Evolutionary conservation across 2,888 invertebrate genomes (phyloP).

Genomic region (Eupeodes latifasciatus): DNA sequence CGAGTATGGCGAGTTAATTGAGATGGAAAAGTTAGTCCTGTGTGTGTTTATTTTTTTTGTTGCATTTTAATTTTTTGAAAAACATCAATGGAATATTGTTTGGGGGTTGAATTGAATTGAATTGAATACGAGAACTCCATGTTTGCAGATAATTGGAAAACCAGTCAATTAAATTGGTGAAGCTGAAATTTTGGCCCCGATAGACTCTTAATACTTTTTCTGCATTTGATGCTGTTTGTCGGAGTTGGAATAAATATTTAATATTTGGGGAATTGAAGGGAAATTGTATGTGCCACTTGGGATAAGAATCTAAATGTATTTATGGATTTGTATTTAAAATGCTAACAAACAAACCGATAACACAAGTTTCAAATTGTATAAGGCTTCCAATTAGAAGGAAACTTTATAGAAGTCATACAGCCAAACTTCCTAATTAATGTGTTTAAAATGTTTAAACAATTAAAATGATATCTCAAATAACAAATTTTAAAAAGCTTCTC

Average conservation of each 20-base stretch:
- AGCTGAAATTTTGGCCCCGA: conserved; percentile 16
- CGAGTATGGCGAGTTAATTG: conserved; percentile 28
- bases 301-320: too few species aligned
- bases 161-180: conserved; percentile 25
- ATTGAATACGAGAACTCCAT: conserved; percentile 11
- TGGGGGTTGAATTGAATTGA: not conserved
- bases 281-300: not conserved
- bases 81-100: conserved; percentile 3
- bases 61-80: not conserved
- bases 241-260: not conserved
- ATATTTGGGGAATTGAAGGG: not conserved
- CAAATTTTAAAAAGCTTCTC: too few species aligned
- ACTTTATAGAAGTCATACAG: too few species aligned
- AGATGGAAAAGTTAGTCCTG: conserved; percentile 21
- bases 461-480: too few species aligned
- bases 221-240: not conserved
- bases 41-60: conserved; percentile 1
- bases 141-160: conserved; percentile 20
- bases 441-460: too few species aligned
- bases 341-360: too few species aligned
- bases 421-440: too few species aligned
- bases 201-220: not conserved
- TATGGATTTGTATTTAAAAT: too few species aligned
- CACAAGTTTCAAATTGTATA: too few species aligned
- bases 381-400: too few species aligned